These are phyloP conservation scores for Lates calcarifer DNA, from an alignment of 2,113 vertebrate genomes.

Conservation along the genomic window DNA sequence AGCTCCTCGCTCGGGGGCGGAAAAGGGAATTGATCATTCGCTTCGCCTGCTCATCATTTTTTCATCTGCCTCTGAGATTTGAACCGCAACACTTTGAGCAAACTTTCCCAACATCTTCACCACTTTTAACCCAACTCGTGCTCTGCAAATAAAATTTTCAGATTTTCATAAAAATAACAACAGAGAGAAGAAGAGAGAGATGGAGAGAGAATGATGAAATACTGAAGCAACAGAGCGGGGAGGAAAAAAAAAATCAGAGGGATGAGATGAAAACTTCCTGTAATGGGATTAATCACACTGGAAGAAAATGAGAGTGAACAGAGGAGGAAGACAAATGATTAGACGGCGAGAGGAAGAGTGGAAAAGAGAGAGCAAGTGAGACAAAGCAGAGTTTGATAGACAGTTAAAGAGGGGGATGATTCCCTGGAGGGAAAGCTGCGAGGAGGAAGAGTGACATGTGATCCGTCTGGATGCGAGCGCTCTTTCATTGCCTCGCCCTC, in stretches of 20 bases:
- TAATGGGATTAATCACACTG: slow-evolving; percentile 19
- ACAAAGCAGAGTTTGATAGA: slow-evolving; percentile 48
- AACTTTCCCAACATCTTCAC: background rate
- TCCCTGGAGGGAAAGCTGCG: slow-evolving; percentile 27
- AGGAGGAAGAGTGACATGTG: slow-evolving; percentile 31
- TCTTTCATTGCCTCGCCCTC: slow-evolving; percentile 21
- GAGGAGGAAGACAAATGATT: background rate
- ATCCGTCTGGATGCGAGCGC: slow-evolving; percentile 22
- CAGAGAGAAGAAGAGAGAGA: background rate
- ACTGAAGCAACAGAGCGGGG: slow-evolving; percentile 11
- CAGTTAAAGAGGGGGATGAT: slow-evolving; percentile 14
- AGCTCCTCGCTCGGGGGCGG: background rate
- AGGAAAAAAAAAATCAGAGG: background rate
- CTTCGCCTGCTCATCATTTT: background rate
- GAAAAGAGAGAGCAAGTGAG: slow-evolving; percentile 3
- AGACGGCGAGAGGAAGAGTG: background rate
- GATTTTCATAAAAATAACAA: background rate
- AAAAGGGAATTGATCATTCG: background rate
- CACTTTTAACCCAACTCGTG: background rate
- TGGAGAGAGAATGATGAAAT: slow-evolving; percentile 26
- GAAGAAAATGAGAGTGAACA: slow-evolving; percentile 18
- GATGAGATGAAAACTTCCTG: slow-evolving; percentile 11
- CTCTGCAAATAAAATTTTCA: background rate
- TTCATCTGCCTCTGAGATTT: background rate
- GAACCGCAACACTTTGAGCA: background rate